Percentiles rank a stretch among this genome's conserved stretches.
Conservation (phyloP, 2,888 invertebrate species). For the Acleris sparsana region DNA sequence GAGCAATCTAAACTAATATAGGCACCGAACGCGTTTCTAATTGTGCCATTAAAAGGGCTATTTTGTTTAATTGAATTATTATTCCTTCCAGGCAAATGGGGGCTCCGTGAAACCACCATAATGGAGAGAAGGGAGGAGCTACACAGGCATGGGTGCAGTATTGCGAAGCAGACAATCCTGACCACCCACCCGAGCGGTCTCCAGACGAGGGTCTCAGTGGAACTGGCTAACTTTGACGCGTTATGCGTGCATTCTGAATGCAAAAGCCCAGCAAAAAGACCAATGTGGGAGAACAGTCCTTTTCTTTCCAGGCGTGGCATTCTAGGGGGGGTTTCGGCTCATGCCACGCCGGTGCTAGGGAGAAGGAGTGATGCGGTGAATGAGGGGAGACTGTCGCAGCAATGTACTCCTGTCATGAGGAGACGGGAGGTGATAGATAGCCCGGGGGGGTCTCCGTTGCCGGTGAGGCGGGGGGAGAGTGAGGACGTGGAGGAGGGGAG, state of each 20-base stretch:
- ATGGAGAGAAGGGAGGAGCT: conserved; percentile 75
- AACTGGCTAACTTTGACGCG: conserved; percentile 76
- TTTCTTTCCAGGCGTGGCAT: conserved; percentile 62
- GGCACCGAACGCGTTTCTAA: conserved; percentile 52
- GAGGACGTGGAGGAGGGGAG: conserved; percentile 77
- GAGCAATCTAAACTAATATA: conserved; percentile 53
- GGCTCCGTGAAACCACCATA: conserved; percentile 42
- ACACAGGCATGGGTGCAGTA: conserved; percentile 75
- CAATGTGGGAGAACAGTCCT: conserved; percentile 68
- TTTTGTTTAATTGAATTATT: conserved; percentile 43
- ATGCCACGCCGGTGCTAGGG: conserved; percentile 75
- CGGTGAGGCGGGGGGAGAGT: conserved; percentile 57
- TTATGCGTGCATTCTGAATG: conserved; percentile 70
- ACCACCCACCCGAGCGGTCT: conserved; percentile 77
- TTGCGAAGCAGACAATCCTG: conserved; percentile 77
- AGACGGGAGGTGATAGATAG: conserved; percentile 71
- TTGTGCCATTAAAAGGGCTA: conserved; percentile 52
- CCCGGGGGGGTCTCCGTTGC: conserved; percentile 72
- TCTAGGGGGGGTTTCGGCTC: conserved; percentile 71
- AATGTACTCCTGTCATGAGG: conserved; percentile 77
- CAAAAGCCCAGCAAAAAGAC: conserved; percentile 57
- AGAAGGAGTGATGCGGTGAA: conserved; percentile 74
- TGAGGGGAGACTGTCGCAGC: conserved; percentile 74
- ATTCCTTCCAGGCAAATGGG: conserved; percentile 41
- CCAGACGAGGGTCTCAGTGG: conserved; percentile 75